phyloP scores from a whole-genome alignment of 2,888 invertebrate genomes.

The Acrobasis consociella region DNA sequence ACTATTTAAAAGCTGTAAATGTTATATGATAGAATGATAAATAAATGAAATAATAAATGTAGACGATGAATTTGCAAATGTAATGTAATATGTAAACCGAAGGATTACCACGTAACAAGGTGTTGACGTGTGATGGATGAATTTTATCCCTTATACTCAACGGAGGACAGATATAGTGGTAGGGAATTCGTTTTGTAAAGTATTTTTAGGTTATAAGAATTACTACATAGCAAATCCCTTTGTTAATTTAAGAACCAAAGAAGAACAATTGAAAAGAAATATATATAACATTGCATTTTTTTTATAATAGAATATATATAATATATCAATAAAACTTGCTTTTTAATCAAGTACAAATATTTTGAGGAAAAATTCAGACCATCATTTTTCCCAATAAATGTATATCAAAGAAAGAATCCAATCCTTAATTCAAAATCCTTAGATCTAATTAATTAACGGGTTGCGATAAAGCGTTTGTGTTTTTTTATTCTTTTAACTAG shows the following conservation, averaged over 20 bases:
- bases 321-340: no score
- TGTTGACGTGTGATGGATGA: slow-evolving; percentile 16
- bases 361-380: no score
- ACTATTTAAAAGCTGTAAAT: no score
- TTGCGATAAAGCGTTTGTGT: neutral
- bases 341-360: no score
- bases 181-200: neutral
- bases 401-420: no score
- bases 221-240: neutral
- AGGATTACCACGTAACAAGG: slow-evolving; percentile 15
- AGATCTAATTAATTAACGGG: neutral
- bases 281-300: neutral
- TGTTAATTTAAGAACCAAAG: neutral
- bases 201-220: neutral
- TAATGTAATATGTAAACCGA: slow-evolving; percentile 1
- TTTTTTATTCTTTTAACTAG: slow-evolving; percentile 9
- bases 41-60: neutral
- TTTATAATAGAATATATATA: no score
- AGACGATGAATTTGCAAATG: slow-evolving; percentile 6
- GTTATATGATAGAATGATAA: no score
- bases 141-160: slow-evolving; percentile 2
- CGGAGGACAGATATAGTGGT: no score
- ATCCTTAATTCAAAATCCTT: no score
- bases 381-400: no score
- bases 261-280: neutral